Evolutionary conservation across 2,113 vertebrate species (phyloP).

Genomic region (Hippocampus comes): DNA sequence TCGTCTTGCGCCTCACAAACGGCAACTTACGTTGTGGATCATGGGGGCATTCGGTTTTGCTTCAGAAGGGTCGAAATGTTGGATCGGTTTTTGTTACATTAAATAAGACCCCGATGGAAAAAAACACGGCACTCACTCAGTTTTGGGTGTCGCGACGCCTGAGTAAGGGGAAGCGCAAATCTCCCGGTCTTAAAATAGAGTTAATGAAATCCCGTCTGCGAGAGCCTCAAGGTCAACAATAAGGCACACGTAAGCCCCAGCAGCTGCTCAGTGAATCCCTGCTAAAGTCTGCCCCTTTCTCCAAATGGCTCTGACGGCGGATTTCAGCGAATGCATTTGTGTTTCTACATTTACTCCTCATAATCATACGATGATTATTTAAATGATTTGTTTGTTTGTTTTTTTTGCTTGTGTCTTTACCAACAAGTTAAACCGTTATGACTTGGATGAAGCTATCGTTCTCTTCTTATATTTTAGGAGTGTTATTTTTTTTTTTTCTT

Average conservation of each 20-base stretch:
- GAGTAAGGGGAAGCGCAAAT: constrained; percentile 40
- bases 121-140: neutral
- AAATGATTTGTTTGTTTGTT: neutral
- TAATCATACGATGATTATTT: neutral
- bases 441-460: too few species aligned
- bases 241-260: constrained; percentile 40
- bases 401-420: neutral
- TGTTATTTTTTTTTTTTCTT: too few species aligned
- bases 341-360: too few species aligned
- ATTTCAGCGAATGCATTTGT: constrained; percentile 4
- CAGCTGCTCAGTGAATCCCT: constrained; percentile 55
- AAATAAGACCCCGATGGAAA: neutral
- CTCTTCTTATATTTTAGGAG: too few species aligned
- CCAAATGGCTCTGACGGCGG: constrained; percentile 5
- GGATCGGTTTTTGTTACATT: neutral
- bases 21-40: neutral
- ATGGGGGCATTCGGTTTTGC: neutral
- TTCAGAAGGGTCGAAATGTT: neutral
- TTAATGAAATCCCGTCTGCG: constrained; percentile 34
- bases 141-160: neutral
- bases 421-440: neutral
- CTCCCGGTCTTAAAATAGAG: constrained; percentile 56
- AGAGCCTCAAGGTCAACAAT: constrained; percentile 44
- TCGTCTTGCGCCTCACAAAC: neutral
- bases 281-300: constrained; percentile 19